Percentiles rank a stretch among this genome's conserved stretches.
phyloP scores from a whole-genome alignment of 2,113 vertebrate species.

The Tragelaphus scriptus region DNA sequence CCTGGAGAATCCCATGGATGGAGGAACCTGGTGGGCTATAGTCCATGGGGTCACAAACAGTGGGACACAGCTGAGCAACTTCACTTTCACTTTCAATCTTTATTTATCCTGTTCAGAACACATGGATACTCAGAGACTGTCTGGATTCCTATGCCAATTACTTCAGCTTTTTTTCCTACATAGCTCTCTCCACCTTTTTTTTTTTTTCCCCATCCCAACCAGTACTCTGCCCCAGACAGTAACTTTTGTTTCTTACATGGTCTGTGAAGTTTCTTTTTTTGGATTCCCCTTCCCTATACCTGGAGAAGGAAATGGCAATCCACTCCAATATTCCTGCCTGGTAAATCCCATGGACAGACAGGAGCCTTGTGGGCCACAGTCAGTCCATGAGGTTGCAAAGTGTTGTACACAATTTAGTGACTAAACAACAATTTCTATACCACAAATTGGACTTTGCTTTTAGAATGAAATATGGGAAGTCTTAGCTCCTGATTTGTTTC shows the following conservation, averaged over 20 bases:
- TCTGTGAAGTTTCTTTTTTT: background rate
- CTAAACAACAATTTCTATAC: background rate
- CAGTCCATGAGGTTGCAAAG: background rate
- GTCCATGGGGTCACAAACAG: background rate
- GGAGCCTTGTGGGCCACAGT: background rate
- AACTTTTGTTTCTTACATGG: background rate
- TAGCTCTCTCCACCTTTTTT: background rate
- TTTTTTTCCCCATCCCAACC: background rate
- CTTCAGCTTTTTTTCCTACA: background rate
- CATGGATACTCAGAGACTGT: background rate
- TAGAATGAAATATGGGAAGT: background rate
- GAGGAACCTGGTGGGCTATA: background rate
- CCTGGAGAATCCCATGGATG: background rate
- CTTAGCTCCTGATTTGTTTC: background rate
- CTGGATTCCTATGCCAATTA: background rate
- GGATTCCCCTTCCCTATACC: background rate
- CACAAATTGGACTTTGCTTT: background rate
- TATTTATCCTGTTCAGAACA: background rate
- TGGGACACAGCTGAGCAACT: background rate
- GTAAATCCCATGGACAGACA: background rate
- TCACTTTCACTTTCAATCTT: background rate
- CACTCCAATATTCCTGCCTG: background rate
- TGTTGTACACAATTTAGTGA: background rate
- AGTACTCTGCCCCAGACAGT: background rate
- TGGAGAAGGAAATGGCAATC: background rate